These are phyloP conservation scores for Musca vetustissima DNA, from an alignment of 1,140 invertebrate species.

Conservation along the genomic window DNA sequence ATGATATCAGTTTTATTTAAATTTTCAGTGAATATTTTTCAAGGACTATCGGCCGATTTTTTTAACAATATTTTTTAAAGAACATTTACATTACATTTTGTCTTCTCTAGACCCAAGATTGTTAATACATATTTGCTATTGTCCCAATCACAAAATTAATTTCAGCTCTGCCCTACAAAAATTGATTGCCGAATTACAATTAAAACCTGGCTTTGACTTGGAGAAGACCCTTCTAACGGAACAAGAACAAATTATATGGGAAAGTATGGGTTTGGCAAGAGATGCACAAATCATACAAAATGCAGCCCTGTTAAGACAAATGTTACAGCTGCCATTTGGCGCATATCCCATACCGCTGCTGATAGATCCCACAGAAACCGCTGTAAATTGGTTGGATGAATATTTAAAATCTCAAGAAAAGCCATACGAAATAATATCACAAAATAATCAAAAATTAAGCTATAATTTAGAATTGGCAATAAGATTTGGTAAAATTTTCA, in stretches of 20 bases:
- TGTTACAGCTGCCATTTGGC: slow-evolving; percentile 44
- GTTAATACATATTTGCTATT: too few relatives aligned
- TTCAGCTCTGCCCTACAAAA: slow-evolving; percentile 34
- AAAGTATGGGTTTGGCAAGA: slow-evolving; percentile 48
- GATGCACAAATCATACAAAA: slow-evolving; percentile 55
- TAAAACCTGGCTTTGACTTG: slow-evolving; percentile 36
- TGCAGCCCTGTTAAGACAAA: slow-evolving; percentile 54
- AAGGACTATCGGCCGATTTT: too few relatives aligned
- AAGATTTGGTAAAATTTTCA: slow-evolving; percentile 89
- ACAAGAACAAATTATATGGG: slow-evolving; percentile 55
- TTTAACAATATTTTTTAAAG: too few relatives aligned
- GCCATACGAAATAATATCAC: slow-evolving; percentile 73
- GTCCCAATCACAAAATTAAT: too few relatives aligned
- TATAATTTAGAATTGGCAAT: slow-evolving; percentile 82
- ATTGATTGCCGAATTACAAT: slow-evolving; percentile 37
- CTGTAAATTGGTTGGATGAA: slow-evolving; percentile 79
- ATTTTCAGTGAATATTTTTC: too few relatives aligned
- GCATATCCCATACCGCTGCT: slow-evolving; percentile 67
- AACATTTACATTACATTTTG: background rate
- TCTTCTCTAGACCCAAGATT: too few relatives aligned
- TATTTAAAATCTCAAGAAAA: slow-evolving; percentile 63
- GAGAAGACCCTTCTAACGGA: slow-evolving; percentile 42
- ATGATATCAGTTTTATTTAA: too few relatives aligned
- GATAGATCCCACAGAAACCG: slow-evolving; percentile 86
- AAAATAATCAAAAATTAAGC: slow-evolving; percentile 77